Conservation (phyloP, 2,888 invertebrate genomes). For the Linnaemya vulpina region DNA sequence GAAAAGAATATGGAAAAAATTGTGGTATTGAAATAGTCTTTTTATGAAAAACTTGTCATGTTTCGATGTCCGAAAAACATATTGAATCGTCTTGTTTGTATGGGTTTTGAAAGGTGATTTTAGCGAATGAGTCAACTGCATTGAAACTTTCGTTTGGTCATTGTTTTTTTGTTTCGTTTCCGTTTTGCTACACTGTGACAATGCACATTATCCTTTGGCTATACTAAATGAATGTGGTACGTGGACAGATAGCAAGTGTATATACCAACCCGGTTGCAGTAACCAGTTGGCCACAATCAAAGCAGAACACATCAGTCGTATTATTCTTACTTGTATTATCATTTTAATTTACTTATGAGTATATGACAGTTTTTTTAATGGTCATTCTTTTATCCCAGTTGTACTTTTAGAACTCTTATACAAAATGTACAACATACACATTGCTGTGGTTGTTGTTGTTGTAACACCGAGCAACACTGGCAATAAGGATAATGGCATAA, state of each 20-base stretch:
- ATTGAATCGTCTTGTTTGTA: neutral
- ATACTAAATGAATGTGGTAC: conserved; percentile 6
- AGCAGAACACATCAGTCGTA: conserved; percentile 21
- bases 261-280: neutral
- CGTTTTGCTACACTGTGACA: neutral
- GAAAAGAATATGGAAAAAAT: neutral
- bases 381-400: conserved; percentile 6
- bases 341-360: conserved; percentile 52
- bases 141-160: neutral
- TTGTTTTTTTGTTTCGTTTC: neutral
- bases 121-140: neutral
- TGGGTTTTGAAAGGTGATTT: neutral
- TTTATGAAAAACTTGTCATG: neutral
- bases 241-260: conserved; percentile 6
- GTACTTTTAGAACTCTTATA: neutral
- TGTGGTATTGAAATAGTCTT: neutral
- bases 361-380: conserved; percentile 31
- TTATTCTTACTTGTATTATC: conserved; percentile 16
- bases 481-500: conserved; percentile 27
- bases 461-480: neutral
- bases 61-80: neutral
- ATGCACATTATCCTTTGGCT: conserved; percentile 14
- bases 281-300: conserved; percentile 20
- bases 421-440: neutral
- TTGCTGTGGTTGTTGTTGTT: neutral